Conservation (phyloP, 2,888 invertebrate species). For the Amiota minor region DNA sequence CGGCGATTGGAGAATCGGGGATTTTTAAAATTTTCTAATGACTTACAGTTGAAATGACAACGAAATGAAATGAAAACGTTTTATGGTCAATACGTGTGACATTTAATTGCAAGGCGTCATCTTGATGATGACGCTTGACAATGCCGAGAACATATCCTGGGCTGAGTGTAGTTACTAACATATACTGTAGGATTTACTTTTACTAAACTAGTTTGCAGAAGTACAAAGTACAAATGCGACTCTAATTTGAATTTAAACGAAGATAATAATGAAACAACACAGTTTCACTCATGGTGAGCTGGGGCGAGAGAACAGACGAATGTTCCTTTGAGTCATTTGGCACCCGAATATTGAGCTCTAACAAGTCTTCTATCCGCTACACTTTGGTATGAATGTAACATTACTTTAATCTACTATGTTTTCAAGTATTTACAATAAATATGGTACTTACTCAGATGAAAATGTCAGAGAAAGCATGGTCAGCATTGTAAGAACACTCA, state of each 20-base stretch:
- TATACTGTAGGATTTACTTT: neutral
- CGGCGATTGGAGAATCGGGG: neutral
- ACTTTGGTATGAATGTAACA: too few species aligned
- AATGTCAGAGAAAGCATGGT: too few species aligned
- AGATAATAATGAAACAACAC: slow-evolving; percentile 8
- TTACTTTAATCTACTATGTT: too few species aligned
- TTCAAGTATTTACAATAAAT: too few species aligned
- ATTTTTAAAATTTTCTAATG: slow-evolving; percentile 15
- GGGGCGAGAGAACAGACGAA: too few species aligned
- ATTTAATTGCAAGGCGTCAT: slow-evolving; percentile 15
- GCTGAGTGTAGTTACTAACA: neutral
- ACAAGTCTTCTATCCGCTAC: too few species aligned
- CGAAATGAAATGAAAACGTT: neutral
- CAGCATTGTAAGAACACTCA: too few species aligned
- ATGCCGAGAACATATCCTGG: too few species aligned
- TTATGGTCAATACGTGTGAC: slow-evolving; percentile 27
- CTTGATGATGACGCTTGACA: too few species aligned
- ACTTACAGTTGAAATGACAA: slow-evolving; percentile 22
- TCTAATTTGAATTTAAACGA: slow-evolving; percentile 19
- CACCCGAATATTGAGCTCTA: too few species aligned
- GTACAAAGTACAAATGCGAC: slow-evolving; percentile 6
- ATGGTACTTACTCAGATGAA: too few species aligned
- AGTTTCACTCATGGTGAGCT: neutral
- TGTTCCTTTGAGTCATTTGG: too few species aligned
- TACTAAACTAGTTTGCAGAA: neutral